phyloP scores from a whole-genome alignment of 1,140 invertebrate genomes.

The Nymphalis io region DNA sequence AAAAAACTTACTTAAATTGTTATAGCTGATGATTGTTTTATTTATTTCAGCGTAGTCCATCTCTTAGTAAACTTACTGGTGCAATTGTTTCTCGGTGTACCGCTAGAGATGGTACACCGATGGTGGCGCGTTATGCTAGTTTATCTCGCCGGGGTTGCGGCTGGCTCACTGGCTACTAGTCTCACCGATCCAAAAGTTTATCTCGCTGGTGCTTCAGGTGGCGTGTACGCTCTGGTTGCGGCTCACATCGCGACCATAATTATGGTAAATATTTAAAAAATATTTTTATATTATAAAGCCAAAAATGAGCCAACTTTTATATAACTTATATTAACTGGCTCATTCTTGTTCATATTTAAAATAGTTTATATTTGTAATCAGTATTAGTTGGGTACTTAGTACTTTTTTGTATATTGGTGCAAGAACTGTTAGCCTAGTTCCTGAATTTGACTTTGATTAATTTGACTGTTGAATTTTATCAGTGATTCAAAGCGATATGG shows the following conservation, averaged over 20 bases:
- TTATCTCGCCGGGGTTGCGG: conserved; percentile 90
- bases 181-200: conserved; percentile 92
- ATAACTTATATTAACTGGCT: no score
- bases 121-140: conserved; percentile 94
- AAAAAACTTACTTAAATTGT: not conserved
- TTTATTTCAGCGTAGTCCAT: conserved; percentile 86
- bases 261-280: conserved; percentile 83
- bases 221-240: conserved; percentile 96
- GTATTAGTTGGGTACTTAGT: no score
- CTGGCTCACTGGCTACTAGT: conserved; percentile 94
- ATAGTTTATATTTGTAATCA: no score
- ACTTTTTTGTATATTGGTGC: not conserved
- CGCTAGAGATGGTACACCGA: conserved; percentile 97
- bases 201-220: conserved; percentile 96
- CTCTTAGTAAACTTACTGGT: conserved; percentile 95
- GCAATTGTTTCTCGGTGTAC: conserved; percentile 95
- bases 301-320: no score
- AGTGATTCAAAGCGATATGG: no score
- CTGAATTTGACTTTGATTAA: no score
- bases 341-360: no score
- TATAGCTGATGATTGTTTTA: conserved; percentile 15
- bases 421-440: not conserved
- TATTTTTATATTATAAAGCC: not conserved
- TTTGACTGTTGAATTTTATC: no score
- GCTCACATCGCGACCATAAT: conserved; percentile 97